phyloP scores from a whole-genome alignment of 2,888 invertebrate genomes.

The Amphipyra tragopoginis region DNA sequence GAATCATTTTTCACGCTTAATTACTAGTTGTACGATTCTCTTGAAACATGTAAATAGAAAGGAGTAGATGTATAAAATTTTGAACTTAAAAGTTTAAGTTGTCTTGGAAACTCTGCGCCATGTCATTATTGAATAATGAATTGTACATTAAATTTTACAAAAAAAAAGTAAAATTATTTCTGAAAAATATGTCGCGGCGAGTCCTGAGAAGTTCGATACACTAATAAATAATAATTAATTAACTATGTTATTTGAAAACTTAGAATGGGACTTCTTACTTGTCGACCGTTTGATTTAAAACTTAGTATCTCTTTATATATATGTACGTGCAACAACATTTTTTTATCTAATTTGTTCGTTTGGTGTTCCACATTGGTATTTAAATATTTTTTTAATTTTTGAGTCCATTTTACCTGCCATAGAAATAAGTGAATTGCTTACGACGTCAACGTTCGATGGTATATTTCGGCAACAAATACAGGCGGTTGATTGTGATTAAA shows the following conservation, averaged over 20 bases:
- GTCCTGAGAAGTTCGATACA: constrained; percentile 49
- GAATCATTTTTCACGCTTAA: constrained; percentile 79
- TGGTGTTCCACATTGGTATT: constrained; percentile 75
- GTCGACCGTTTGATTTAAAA: constrained; percentile 30
- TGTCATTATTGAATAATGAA: constrained; percentile 47
- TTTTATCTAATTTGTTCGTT: constrained; percentile 77
- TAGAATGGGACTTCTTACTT: constrained; percentile 35
- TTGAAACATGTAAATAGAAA: constrained; percentile 76
- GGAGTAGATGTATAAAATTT: constrained; percentile 67
- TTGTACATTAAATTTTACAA: constrained; percentile 56
- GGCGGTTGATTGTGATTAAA: constrained; percentile 65
- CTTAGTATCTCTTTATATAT: constrained; percentile 46
- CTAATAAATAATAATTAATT: constrained; percentile 21
- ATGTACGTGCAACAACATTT: constrained; percentile 62
- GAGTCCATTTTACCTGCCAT: constrained; percentile 87
- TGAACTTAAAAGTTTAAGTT: constrained; percentile 70
- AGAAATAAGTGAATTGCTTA: constrained; percentile 84
- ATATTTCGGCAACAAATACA: constrained; percentile 49
- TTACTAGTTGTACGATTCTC: constrained; percentile 77
- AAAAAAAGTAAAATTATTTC: constrained; percentile 45
- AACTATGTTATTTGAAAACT: constrained; percentile 34
- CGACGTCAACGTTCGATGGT: constrained; percentile 72
- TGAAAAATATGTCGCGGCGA: constrained; percentile 32
- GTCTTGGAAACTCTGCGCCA: constrained; percentile 52
- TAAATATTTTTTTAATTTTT: constrained; percentile 83